phyloP scores from a whole-genome alignment of 1,140 invertebrate species.

The Pteromalus puparum region DNA sequence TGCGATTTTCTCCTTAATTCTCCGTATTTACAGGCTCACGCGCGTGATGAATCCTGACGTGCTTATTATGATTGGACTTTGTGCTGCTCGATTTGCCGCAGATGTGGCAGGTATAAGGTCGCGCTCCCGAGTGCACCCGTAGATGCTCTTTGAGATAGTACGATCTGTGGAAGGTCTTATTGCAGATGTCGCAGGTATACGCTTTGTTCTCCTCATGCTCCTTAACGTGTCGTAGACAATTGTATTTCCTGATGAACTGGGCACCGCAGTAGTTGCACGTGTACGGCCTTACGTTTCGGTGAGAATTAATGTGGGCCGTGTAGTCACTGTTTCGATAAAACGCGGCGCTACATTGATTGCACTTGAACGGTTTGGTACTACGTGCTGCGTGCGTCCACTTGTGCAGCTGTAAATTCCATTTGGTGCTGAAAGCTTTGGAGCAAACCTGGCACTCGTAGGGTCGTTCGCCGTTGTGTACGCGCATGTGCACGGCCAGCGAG shows the following conservation, averaged over 20 bases:
- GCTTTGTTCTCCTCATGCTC: constrained; percentile 94
- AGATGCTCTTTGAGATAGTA: constrained; percentile 92
- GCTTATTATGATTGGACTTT: constrained; percentile 92
- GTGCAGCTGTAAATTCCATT: constrained; percentile 92
- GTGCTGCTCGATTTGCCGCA: constrained; percentile 91
- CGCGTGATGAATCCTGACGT: constrained; percentile 91
- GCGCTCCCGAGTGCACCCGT: constrained; percentile 88
- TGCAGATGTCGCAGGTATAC: constrained; percentile 91
- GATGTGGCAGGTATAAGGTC: constrained; percentile 89
- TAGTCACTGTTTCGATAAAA: constrained; percentile 88
- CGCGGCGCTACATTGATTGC: constrained; percentile 87
- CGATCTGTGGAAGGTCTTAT: constrained; percentile 89
- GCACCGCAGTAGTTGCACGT: constrained; percentile 95
- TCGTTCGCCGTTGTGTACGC: constrained; percentile 84
- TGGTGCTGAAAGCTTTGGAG: constrained; percentile 89
- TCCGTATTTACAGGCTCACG: constrained; percentile 89
- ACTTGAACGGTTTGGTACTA: constrained; percentile 90
- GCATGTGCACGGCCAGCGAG: constrained; percentile 88
- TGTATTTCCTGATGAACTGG: constrained; percentile 94
- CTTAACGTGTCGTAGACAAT: constrained; percentile 91
- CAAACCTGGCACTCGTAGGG: constrained; percentile 88
- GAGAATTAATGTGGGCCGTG: constrained; percentile 89
- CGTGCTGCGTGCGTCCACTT: constrained; percentile 91
- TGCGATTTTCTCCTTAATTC: constrained; percentile 82
- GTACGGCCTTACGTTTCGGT: constrained; percentile 87